These are phyloP conservation scores for Plumapathes pennacea DNA, from an alignment of 92 coral and sea anemone genomes.

Conservation along the genomic window DNA sequence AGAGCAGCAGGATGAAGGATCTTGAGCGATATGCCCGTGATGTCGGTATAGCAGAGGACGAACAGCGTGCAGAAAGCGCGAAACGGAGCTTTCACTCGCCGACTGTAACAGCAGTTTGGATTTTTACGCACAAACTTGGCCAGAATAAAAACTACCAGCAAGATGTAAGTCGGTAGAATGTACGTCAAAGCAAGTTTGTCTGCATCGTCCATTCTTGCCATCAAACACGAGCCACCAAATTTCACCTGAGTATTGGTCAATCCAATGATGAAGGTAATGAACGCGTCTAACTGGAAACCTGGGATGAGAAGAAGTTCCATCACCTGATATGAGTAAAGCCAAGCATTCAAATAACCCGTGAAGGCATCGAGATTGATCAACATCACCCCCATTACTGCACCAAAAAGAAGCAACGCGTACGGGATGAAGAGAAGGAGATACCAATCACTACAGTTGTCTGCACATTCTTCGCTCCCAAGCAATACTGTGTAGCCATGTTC, in stretches of 20 bases:
- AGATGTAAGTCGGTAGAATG: constrained; percentile 66
- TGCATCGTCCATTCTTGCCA: constrained; percentile 72
- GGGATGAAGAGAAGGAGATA: constrained; percentile 43
- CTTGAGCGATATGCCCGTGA: constrained; percentile 80
- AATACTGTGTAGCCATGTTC: constrained; percentile 33
- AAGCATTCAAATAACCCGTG: constrained; percentile 84
- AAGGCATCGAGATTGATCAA: constrained; percentile 71
- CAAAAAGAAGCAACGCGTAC: constrained; percentile 39
- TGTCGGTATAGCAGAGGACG: constrained; percentile 89
- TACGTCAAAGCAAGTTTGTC: constrained; percentile 78
- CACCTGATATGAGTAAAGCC: constrained; percentile 93
- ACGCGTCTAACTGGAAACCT: constrained; percentile 68
- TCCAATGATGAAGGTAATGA: constrained; percentile 75
- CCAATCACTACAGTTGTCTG: constrained; percentile 38
- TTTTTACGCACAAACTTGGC: constrained; percentile 46
- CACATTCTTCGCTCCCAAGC: constrained; percentile 70
- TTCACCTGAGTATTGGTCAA: constrained; percentile 61
- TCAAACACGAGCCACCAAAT: constrained; percentile 68
- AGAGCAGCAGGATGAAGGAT: constrained; percentile 64
- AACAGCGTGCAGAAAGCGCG: constrained; percentile 89
- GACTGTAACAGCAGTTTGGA: constrained; percentile 74
- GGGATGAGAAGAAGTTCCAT: constrained; percentile 40
- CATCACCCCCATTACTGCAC: constrained; percentile 55
- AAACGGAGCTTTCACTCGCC: constrained; percentile 60
- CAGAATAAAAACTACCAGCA: constrained; percentile 56